These are phyloP conservation scores for Nylanderia fulva DNA, from an alignment of 1,140 invertebrate species.

Conservation along the genomic window DNA sequence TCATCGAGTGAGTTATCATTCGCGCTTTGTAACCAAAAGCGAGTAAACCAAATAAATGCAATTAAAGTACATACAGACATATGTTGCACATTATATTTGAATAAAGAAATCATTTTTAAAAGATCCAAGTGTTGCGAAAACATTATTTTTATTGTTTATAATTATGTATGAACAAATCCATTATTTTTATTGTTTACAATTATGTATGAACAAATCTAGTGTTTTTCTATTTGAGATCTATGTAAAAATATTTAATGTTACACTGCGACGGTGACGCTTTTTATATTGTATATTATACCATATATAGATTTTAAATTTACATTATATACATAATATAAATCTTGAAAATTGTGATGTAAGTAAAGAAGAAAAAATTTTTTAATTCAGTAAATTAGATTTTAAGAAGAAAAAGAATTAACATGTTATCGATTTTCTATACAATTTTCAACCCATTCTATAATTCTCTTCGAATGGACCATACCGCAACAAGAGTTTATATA, in stretches of 20 bases:
- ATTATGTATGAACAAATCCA: too few species aligned
- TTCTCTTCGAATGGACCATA: background rate
- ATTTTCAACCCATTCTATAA: background rate
- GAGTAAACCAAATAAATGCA: background rate
- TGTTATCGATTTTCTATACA: background rate
- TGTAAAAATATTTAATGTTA: too few species aligned
- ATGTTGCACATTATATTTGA: background rate
- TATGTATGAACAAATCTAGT: too few species aligned
- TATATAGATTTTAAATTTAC: too few species aligned
- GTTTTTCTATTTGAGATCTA: too few species aligned
- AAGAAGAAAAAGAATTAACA: background rate
- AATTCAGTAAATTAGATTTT: background rate
- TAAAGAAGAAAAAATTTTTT: too few species aligned
- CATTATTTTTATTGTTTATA: too few species aligned
- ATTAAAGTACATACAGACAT: slow-evolving; percentile 15
- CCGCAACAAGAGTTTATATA: background rate
- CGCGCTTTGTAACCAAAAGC: background rate
- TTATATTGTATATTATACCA: too few species aligned
- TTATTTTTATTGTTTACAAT: too few species aligned
- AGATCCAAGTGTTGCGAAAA: background rate
- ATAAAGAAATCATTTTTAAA: background rate
- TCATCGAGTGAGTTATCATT: slow-evolving; percentile 26
- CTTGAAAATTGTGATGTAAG: background rate
- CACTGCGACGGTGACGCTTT: too few species aligned
- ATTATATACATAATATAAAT: too few species aligned